A percentile compares a stretch with the other conserved stretches of the same genome.
Evolutionary conservation across 2,888 invertebrate genomes (phyloP).

Genomic region (Matsumyia berberina): DNA sequence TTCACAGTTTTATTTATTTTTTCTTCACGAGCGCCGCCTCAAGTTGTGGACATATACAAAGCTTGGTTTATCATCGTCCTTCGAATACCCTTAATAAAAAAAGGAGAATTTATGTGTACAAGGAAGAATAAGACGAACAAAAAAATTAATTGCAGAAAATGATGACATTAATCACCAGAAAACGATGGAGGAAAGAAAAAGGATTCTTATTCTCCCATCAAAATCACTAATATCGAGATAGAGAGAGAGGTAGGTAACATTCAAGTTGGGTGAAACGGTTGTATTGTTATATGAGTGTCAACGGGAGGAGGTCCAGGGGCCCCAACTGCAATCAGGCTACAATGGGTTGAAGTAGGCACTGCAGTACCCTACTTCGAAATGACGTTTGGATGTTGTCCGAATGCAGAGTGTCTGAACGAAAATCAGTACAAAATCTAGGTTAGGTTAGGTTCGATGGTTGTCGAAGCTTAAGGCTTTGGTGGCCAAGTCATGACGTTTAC

Average conservation of each 20-base stretch:
- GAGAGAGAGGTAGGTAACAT: not conserved
- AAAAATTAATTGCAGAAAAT: constrained; percentile 48
- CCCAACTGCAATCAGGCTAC: not conserved
- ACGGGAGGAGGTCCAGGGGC: not conserved
- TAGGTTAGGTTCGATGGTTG: no score
- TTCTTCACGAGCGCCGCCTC: not conserved
- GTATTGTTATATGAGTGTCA: constrained; percentile 6
- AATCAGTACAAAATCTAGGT: no score
- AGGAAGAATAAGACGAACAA: not conserved
- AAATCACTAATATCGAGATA: constrained; percentile 5
- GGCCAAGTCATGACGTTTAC: no score
- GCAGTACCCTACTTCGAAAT: not conserved
- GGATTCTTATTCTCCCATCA: constrained; percentile 20
- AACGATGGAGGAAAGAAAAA: constrained; percentile 28
- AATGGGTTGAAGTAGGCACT: not conserved
- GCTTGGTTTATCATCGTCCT: constrained; percentile 30
- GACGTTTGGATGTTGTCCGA: no score
- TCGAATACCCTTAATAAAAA: constrained; percentile 27
- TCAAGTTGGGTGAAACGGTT: not conserved
- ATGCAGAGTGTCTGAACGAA: no score
- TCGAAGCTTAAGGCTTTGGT: no score
- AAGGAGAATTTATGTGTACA: constrained; percentile 33
- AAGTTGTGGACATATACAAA: constrained; percentile 21
- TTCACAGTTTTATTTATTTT: not conserved
- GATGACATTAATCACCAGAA: constrained; percentile 45